Percentiles rank a stretch among this genome's conserved stretches.
These are phyloP conservation scores for Aphrocallistes beatrix DNA, from an alignment of 37 sponge, comb jelly and placozoan species.

Conservation along the genomic window DNA sequence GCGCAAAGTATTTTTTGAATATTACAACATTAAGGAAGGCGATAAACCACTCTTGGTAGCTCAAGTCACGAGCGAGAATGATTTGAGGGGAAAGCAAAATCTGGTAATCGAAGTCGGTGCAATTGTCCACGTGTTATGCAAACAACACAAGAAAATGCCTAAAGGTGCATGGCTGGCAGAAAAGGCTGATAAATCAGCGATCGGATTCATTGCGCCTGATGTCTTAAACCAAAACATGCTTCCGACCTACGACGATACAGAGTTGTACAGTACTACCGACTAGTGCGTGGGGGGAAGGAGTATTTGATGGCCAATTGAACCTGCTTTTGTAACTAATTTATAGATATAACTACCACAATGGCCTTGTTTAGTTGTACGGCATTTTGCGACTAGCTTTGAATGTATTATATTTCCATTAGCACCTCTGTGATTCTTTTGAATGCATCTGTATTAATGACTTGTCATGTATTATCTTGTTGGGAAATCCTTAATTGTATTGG, in stretches of 20 bases:
- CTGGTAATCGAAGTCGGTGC: neutral
- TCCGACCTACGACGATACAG: neutral
- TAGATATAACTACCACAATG: too few relatives aligned
- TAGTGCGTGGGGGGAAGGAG: too few relatives aligned
- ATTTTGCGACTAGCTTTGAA: too few relatives aligned
- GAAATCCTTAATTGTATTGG: too few relatives aligned
- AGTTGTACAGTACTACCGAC: neutral
- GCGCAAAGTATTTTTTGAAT: neutral
- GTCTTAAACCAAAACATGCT: neutral
- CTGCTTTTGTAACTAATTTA: too few relatives aligned
- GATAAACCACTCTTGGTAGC: neutral
- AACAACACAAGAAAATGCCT: neutral
- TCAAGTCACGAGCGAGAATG: neutral
- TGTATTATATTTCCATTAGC: too few relatives aligned
- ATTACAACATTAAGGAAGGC: neutral
- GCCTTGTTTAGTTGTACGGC: too few relatives aligned
- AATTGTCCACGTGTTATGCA: neutral
- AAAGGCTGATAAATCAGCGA: neutral
- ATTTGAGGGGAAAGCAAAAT: neutral
- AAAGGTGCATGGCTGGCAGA: constrained; percentile 3
- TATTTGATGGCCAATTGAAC: too few relatives aligned
- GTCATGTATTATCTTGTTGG: too few relatives aligned
- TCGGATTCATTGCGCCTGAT: neutral
- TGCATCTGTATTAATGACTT: too few relatives aligned
- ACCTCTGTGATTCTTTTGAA: too few relatives aligned